Evolutionary conservation across 2,888 invertebrate genomes (phyloP).

Genomic region (Cordilura impudica): DNA sequence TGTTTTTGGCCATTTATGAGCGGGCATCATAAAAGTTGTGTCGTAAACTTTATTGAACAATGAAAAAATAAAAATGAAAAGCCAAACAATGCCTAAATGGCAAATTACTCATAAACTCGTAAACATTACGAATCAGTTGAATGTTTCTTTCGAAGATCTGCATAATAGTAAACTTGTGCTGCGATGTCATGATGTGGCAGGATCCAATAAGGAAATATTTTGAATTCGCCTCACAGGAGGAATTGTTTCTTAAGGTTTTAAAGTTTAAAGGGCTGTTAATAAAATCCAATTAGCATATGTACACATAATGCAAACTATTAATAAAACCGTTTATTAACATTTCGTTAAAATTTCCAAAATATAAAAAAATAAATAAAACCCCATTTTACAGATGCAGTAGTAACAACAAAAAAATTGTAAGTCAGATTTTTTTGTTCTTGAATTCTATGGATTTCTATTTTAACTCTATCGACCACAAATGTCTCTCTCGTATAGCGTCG

Average conservation of each 20-base stretch:
- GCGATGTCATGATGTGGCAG: conserved; percentile 20
- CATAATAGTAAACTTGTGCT: not conserved
- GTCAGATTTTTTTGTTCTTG: too few relatives aligned
- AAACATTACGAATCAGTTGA: conserved; percentile 49
- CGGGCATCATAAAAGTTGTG: conserved; percentile 56
- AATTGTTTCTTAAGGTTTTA: not conserved
- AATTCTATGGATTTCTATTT: too few relatives aligned
- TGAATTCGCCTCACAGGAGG: conserved; percentile 28
- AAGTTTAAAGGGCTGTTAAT: conserved; percentile 17
- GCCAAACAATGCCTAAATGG: conserved; percentile 25
- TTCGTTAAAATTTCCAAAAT: conserved; percentile 1
- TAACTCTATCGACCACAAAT: too few relatives aligned
- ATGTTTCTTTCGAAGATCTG: conserved; percentile 1
- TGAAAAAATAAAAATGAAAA: conserved; percentile 22
- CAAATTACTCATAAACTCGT: conserved; percentile 64
- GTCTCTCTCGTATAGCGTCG: too few relatives aligned
- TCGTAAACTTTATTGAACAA: conserved; percentile 54
- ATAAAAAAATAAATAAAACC: not conserved
- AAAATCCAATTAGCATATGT: conserved; percentile 57
- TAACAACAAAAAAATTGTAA: too few relatives aligned
- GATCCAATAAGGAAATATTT: conserved; percentile 50
- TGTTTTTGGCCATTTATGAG: conserved; percentile 54
- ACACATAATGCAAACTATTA: conserved; percentile 22
- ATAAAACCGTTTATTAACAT: conserved; percentile 9
- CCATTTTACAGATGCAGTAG: too few relatives aligned